phyloP scores from a whole-genome alignment of 2,113 vertebrate genomes.

The Chionomys nivalis region DNA sequence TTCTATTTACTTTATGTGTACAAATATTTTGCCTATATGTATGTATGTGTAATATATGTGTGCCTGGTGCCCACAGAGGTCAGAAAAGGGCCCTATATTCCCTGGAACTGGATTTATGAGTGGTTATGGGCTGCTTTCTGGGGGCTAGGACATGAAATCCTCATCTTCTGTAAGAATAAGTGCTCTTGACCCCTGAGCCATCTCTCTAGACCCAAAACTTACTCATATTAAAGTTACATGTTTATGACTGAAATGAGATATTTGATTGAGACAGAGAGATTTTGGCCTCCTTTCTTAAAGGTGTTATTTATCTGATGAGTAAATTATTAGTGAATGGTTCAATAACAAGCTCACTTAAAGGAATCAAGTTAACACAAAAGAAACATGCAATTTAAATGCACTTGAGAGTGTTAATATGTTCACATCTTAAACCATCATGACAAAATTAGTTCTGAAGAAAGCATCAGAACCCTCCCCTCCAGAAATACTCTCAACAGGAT shows the following conservation, averaged over 20 bases:
- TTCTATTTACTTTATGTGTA: background rate
- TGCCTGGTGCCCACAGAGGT: background rate
- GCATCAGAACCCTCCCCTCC: background rate
- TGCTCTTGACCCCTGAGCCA: background rate
- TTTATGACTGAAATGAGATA: conserved; percentile 8
- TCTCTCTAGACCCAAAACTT: background rate
- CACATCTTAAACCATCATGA: background rate
- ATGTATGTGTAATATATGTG: background rate
- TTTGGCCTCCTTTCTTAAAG: background rate
- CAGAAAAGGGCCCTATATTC: background rate
- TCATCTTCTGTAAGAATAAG: background rate
- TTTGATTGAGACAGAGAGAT: background rate
- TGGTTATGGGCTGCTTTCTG: background rate
- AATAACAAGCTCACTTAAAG: background rate
- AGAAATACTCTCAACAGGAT: background rate
- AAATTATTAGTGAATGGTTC: background rate
- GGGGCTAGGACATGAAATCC: background rate
- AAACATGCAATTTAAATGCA: background rate
- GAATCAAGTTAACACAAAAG: background rate
- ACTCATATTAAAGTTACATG: conserved; percentile 71
- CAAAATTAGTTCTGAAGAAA: background rate
- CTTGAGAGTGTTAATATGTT: background rate
- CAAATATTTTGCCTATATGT: background rate
- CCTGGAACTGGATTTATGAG: background rate
- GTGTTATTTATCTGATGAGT: background rate